These are phyloP conservation scores for Meghimatium bilineatum DNA, from an alignment of 2,888 invertebrate genomes.

Conservation along the genomic window DNA sequence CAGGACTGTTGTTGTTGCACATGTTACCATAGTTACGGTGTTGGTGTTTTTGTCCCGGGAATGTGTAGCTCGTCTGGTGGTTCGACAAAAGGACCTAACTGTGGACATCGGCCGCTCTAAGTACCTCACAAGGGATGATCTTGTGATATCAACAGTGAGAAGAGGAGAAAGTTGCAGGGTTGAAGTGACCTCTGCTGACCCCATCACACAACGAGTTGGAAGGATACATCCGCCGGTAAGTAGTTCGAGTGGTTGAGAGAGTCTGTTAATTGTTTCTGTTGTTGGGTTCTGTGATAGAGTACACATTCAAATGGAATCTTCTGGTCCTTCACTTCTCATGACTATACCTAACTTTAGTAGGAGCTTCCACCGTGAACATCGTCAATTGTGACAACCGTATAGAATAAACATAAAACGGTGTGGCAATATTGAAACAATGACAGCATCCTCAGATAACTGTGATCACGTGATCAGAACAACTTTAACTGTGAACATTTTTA, in stretches of 20 bases:
- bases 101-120: constrained; percentile 71
- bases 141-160: constrained; percentile 59
- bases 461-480: no score
- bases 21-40: background rate
- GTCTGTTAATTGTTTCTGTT: background rate
- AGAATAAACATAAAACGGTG: no score
- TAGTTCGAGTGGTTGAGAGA: constrained; percentile 6
- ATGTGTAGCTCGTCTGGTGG: constrained; percentile 50
- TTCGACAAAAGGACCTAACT: constrained; percentile 62
- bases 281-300: no score
- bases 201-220: constrained; percentile 75
- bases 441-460: no score
- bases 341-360: no score
- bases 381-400: no score
- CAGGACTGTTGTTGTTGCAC: background rate
- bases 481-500: no score
- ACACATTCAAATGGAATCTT: no score
- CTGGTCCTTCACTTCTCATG: no score
- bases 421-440: no score
- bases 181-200: constrained; percentile 74
- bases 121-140: constrained; percentile 68
- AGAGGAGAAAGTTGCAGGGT: constrained; percentile 71
- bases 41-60: constrained; percentile 18
- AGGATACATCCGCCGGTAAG: constrained; percentile 74
- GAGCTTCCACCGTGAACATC: no score